Percentiles rank a stretch among this genome's conserved stretches.
phyloP scores from a whole-genome alignment of 2,888 invertebrate species.

The Meteorus cinctellus region DNA sequence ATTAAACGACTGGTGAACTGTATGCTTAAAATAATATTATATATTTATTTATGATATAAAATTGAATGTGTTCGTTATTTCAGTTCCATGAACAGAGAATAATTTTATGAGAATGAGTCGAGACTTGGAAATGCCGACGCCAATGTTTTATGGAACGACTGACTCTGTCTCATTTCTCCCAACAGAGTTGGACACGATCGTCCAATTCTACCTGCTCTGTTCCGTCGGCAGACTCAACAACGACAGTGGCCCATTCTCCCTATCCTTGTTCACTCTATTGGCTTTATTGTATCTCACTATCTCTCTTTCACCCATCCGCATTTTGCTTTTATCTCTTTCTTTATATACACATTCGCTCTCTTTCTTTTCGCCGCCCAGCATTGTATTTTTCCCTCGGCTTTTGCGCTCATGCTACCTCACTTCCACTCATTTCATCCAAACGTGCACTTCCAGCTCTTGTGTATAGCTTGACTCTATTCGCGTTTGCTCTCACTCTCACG shows the following conservation, averaged over 20 bases:
- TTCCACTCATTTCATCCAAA: conserved; percentile 1
- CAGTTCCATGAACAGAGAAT: conserved; percentile 17
- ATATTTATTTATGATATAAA: neutral
- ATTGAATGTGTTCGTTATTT: conserved; percentile 27
- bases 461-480: conserved; percentile 30
- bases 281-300: conserved; percentile 45
- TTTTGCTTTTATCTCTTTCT: conserved; percentile 24
- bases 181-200: conserved; percentile 28
- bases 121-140: conserved; percentile 21
- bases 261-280: conserved; percentile 47
- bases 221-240: conserved; percentile 35
- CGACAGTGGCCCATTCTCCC: conserved; percentile 36
- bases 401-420: neutral
- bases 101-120: conserved; percentile 16
- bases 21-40: neutral
- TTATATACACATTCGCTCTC: conserved; percentile 26
- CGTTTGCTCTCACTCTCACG: conserved; percentile 29
- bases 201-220: conserved; percentile 44
- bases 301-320: conserved; percentile 30
- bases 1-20: neutral
- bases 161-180: conserved; percentile 22
- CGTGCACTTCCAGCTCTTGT: conserved; percentile 22
- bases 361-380: conserved; percentile 19
- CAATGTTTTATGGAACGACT: conserved; percentile 37
- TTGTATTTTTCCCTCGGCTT: conserved; percentile 34